Percentiles rank a stretch among this genome's conserved stretches.
Conservation (phyloP, 2,888 invertebrate species). For the Strigamia maritima region DNA sequence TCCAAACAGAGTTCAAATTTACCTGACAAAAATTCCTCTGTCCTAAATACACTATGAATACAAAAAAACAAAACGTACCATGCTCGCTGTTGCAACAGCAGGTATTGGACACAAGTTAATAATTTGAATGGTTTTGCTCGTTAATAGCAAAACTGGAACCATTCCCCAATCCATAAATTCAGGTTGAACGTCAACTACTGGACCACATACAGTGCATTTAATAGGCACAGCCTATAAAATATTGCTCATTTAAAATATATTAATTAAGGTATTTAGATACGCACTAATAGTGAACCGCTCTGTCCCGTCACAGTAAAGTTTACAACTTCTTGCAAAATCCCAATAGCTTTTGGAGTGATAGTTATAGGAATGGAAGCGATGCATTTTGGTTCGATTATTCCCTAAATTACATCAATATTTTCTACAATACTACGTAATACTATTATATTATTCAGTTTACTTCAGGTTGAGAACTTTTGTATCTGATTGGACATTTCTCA, state of each 20-base stretch:
- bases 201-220: slow-evolving; percentile 55
- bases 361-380: background rate
- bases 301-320: background rate
- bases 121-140: slow-evolving; percentile 58
- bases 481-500: background rate
- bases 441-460: background rate
- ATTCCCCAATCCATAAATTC: slow-evolving; percentile 64
- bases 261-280: background rate
- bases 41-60: background rate
- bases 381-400: background rate
- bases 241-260: background rate
- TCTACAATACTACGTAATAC: background rate
- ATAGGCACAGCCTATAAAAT: slow-evolving; percentile 11
- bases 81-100: slow-evolving; percentile 58
- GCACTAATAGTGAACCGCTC: background rate
- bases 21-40: slow-evolving; percentile 44
- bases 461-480: background rate
- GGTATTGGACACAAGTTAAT: slow-evolving; percentile 69
- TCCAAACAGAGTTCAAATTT: slow-evolving; percentile 50
- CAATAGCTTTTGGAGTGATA: background rate
- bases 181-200: slow-evolving; percentile 64
- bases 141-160: slow-evolving; percentile 59
- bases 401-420: background rate
- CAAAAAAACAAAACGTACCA: slow-evolving; percentile 53
- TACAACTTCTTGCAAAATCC: background rate